phyloP scores from a whole-genome alignment of 2,888 invertebrate species.

The Psylliodes chrysocephalus region DNA sequence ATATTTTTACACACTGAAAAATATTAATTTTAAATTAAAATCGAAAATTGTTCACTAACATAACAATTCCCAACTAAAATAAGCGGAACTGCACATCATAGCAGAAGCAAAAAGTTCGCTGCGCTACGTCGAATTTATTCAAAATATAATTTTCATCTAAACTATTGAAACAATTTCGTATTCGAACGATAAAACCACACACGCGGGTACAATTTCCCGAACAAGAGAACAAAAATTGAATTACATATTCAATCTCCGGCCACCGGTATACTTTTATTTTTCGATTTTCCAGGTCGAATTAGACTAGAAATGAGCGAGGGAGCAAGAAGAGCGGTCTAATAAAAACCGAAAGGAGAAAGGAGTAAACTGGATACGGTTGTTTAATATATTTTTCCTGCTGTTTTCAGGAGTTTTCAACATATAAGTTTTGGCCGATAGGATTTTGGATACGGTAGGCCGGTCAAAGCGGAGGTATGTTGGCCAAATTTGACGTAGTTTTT shows the following conservation, averaged over 20 bases:
- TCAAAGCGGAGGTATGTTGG: too few species aligned
- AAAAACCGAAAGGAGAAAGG: constrained; percentile 1
- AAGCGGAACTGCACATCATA: too few species aligned
- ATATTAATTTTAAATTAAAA: too few species aligned
- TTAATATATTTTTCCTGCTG: background rate
- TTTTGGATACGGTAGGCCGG: too few species aligned
- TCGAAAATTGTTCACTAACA: too few species aligned
- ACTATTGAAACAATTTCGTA: constrained; percentile 20
- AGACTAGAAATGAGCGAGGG: constrained; percentile 15
- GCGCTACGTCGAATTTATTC: background rate
- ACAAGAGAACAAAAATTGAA: constrained; percentile 21
- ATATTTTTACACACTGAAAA: too few species aligned
- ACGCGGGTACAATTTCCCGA: constrained; percentile 17
- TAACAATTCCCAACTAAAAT: too few species aligned
- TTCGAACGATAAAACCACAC: constrained; percentile 17
- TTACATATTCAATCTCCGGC: constrained; percentile 22
- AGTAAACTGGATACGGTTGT: background rate
- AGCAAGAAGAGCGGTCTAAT: background rate
- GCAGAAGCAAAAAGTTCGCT: background rate
- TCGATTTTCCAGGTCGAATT: constrained; percentile 17
- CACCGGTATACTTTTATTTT: constrained; percentile 16
- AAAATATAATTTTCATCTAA: constrained; percentile 18
- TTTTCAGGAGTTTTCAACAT: background rate
- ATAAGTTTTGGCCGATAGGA: too few species aligned
- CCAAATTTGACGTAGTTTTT: too few species aligned